Conservation (phyloP, 2,797 vertebrate species). For the Crocidura indochinensis region DNA sequence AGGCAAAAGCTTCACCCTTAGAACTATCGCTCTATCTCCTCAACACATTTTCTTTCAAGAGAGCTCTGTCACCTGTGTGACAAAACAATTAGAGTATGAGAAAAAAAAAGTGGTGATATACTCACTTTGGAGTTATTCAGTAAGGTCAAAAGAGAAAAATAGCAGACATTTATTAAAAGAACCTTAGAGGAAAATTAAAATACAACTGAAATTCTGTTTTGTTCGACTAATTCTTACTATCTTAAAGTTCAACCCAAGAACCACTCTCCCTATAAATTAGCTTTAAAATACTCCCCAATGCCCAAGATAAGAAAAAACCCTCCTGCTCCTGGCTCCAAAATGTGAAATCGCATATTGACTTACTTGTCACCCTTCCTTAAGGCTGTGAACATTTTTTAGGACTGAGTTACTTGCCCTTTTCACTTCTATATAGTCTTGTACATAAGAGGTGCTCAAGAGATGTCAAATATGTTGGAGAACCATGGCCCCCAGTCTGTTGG, state of each 20-base stretch:
- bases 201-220: neutral
- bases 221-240: neutral
- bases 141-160: neutral
- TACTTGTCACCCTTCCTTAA: neutral
- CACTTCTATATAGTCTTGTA: neutral
- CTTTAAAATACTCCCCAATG: neutral
- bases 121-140: neutral
- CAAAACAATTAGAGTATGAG: neutral
- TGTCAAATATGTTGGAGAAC: neutral
- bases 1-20: too few species aligned
- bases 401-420: neutral
- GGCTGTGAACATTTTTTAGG: neutral
- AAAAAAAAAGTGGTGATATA: neutral
- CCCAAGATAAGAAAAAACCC: neutral
- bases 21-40: neutral
- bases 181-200: neutral
- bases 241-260: neutral
- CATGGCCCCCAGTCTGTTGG: neutral
- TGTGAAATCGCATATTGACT: neutral
- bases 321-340: neutral
- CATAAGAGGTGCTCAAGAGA: neutral
- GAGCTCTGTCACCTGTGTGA: neutral
- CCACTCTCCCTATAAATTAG: neutral
- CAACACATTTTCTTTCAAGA: constrained; percentile 34
- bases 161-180: neutral